Percentiles rank a stretch among this genome's conserved stretches.
These are phyloP conservation scores for Netelia fuscicornis DNA, from an alignment of 2,888 invertebrate species.

Conservation along the genomic window DNA sequence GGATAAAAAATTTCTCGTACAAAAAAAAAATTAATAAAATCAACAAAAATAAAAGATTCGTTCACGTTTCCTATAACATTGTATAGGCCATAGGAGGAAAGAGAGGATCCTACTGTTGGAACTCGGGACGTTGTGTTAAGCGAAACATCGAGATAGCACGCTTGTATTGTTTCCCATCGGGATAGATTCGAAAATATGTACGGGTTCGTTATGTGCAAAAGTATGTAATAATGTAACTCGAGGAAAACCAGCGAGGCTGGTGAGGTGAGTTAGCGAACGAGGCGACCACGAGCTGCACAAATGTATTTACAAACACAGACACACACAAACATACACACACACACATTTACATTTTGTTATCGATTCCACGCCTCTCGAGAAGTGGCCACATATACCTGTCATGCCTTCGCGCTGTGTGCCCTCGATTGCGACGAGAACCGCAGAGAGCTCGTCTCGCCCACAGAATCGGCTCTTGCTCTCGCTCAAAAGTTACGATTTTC, in stretches of 20 bases:
- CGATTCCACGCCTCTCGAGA: constrained; percentile 58
- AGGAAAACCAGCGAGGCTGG: constrained; percentile 14
- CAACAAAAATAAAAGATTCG: too few relatives aligned
- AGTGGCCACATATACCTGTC: constrained; percentile 54
- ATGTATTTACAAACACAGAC: not conserved
- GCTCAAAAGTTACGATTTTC: constrained; percentile 38
- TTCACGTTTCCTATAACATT: not conserved
- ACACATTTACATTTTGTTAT: constrained; percentile 47
- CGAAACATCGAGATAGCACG: constrained; percentile 29
- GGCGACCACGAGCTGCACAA: constrained; percentile 25
- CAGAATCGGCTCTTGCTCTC: constrained; percentile 28
- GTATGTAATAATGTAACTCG: constrained; percentile 25
- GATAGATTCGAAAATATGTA: not conserved
- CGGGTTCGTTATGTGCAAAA: not conserved
- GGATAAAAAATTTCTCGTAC: too few relatives aligned
- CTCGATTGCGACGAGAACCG: constrained; percentile 28
- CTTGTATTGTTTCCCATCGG: constrained; percentile 41
- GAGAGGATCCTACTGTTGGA: not conserved
- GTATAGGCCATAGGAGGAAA: not conserved
- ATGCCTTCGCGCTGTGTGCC: constrained; percentile 45
- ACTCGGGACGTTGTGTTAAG: not conserved
- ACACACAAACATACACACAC: not conserved
- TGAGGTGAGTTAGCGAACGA: constrained; percentile 23
- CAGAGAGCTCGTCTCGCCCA: constrained; percentile 28
- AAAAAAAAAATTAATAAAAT: too few relatives aligned